phyloP scores from a whole-genome alignment of 2,797 vertebrate genomes.

The Epinephelus malabaricus region DNA sequence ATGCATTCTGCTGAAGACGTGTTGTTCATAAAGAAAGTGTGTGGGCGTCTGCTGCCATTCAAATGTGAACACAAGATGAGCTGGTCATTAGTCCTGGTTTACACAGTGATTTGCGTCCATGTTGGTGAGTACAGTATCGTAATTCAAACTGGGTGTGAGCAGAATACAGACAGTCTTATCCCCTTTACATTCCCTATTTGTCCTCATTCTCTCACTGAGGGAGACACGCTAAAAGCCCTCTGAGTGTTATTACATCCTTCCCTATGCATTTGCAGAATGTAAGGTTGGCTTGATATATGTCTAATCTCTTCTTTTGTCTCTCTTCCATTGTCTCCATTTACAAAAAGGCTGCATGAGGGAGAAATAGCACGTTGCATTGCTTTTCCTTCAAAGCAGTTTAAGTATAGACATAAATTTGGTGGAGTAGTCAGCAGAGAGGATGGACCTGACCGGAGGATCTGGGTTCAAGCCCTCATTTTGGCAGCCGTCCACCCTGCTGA shows the following conservation, averaged over 20 bases:
- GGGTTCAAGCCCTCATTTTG: conserved; percentile 26
- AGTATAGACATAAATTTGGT: conserved; percentile 19
- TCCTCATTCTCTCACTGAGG: conserved; percentile 32
- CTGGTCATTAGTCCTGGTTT: conserved; percentile 47
- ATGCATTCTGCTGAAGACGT: conserved; percentile 36
- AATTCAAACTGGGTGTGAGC: conserved; percentile 49
- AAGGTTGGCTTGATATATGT: conserved; percentile 28
- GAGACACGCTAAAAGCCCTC: conserved; percentile 49
- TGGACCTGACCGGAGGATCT: conserved; percentile 21
- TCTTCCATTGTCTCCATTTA: conserved; percentile 29
- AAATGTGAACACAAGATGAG: conserved; percentile 46
- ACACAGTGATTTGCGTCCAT: conserved; percentile 38
- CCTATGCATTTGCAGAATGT: conserved; percentile 34
- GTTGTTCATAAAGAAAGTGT: conserved; percentile 17
- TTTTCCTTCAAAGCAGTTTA: conserved; percentile 21
- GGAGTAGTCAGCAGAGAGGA: conserved; percentile 30
- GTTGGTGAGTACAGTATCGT: conserved; percentile 43
- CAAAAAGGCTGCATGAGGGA: conserved; percentile 6
- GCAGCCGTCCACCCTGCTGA: conserved; percentile 24
- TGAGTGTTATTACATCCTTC: conserved; percentile 34
- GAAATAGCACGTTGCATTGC: background rate
- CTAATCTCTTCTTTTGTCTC: conserved; percentile 40
- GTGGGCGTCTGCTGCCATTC: conserved; percentile 38
- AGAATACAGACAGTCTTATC: conserved; percentile 48
- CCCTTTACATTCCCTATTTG: conserved; percentile 39